phyloP scores from a whole-genome alignment of 1,140 invertebrate species.

The Diplogasteroides magnus region DNA sequence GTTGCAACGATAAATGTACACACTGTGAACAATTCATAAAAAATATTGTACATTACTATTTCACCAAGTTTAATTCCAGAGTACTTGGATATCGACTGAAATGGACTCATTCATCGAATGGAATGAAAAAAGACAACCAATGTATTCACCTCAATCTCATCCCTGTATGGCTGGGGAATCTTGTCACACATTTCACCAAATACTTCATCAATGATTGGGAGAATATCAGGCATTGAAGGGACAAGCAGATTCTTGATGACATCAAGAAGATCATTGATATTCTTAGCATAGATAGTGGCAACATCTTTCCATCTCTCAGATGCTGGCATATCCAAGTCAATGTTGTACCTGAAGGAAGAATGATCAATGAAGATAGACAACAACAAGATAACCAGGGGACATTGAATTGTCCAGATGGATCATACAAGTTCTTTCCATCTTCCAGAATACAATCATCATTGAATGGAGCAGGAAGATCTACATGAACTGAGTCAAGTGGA shows the following conservation, averaged over 20 bases:
- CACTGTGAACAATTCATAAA: slow-evolving; percentile 65
- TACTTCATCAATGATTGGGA: slow-evolving; percentile 34
- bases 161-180: slow-evolving; percentile 39
- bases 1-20: slow-evolving; percentile 64
- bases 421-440: slow-evolving; percentile 34
- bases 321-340: slow-evolving; percentile 38
- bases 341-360: slow-evolving; percentile 36
- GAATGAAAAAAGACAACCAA: neutral
- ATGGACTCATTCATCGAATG: neutral
- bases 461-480: slow-evolving; percentile 39
- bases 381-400: no score
- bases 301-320: slow-evolving; percentile 35
- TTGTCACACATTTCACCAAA: slow-evolving; percentile 35
- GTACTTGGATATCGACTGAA: slow-evolving; percentile 37
- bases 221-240: slow-evolving; percentile 40
- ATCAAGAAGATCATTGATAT: slow-evolving; percentile 39
- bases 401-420: slow-evolving; percentile 23
- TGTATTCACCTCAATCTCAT: slow-evolving; percentile 35
- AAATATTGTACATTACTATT: slow-evolving; percentile 64
- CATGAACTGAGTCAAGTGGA: slow-evolving; percentile 20
- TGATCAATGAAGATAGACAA: no score
- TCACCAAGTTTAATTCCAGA: slow-evolving; percentile 56
- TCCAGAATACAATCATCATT: slow-evolving; percentile 39
- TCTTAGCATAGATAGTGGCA: slow-evolving; percentile 32
- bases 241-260: slow-evolving; percentile 13